Conservation (phyloP, 2,113 vertebrate species). For the Carassius carassius region DNA sequence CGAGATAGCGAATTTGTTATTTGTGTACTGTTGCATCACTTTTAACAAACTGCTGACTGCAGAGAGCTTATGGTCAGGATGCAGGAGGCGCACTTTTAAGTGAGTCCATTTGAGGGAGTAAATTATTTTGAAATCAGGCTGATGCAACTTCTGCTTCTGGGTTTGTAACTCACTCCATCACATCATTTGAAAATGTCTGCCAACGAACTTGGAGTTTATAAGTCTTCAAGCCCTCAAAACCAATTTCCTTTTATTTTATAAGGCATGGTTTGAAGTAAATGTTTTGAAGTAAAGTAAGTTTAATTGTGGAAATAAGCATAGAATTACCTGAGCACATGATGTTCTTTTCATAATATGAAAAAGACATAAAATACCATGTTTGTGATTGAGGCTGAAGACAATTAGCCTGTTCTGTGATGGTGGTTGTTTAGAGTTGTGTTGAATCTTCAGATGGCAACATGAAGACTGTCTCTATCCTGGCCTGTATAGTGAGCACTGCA, state of each 20-base stretch:
- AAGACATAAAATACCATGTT: background rate
- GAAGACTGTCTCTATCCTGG: background rate
- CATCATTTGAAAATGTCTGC: conserved; percentile 22
- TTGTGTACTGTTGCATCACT: conserved; percentile 63
- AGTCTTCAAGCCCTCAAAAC: conserved; percentile 13
- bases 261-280: background rate
- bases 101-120: conserved; percentile 38
- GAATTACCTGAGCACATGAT: background rate
- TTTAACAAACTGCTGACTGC: conserved; percentile 43
- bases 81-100: conserved; percentile 55
- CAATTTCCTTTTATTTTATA: conserved; percentile 14
- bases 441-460: background rate
- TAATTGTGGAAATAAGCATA: background rate
- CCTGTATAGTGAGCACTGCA: conserved; percentile 24
- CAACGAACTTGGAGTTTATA: background rate
- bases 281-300: background rate
- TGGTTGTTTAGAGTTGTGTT: background rate
- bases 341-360: background rate
- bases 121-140: conserved; percentile 63
- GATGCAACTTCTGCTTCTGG: conserved; percentile 69
- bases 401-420: background rate
- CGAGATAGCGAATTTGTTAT: conserved; percentile 49
- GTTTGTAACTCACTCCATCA: conserved; percentile 58
- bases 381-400: background rate
- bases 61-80: conserved; percentile 58